Base-by-base conservation (phyloP, 2,113 vertebrate genomes). In the Gallinago media region DNA sequence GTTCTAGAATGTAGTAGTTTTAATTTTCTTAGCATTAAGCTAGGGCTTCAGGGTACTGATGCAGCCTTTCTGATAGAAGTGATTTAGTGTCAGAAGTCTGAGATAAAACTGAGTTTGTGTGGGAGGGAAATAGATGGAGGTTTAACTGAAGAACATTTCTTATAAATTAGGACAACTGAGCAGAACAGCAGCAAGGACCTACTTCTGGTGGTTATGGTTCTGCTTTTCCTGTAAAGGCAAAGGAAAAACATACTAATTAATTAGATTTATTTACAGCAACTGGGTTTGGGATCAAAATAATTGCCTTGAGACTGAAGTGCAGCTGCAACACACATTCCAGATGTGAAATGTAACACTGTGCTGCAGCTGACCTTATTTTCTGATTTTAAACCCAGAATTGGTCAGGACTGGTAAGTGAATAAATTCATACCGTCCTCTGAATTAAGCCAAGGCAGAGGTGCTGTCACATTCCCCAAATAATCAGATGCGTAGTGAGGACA, bases 261-360 rank as follows among this genome's bases (percentile, higher is more conserved):
- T 96, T 94, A 86, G 75, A 86, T 92, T 84, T 96, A 89, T 94
- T 96, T 95, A 82, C 86, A 89, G 49, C 54, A 81, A 73, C 88
- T 2, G 50, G 22, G 54, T 89, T 93, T 91, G 68, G 91, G 58
- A 91, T 91, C 15, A 16, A 91, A 94, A 78, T 94, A 94, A 89
- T 89, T 96, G 86, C 86, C 61, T 89, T 72, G 91, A 94, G 76
- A 91, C 92, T 72, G 40, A 82, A 82, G 44, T 72, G 58, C 96
- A 94, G 88, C 91, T 93, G 95, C 79, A 95, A 36, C 47, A 12
- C 55, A 29, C 82, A 78, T 88, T 96, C 86, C 92, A 96, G 86
- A 95, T 96, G 96, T 89, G 80, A 79, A 77, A 84, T 82, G 66
- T 84, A 78, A 83, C 36, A 36, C 17, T 59, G 50, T 36, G 15